phyloP scores from a whole-genome alignment of 2,113 vertebrate species.

The Sorex araneus region DNA sequence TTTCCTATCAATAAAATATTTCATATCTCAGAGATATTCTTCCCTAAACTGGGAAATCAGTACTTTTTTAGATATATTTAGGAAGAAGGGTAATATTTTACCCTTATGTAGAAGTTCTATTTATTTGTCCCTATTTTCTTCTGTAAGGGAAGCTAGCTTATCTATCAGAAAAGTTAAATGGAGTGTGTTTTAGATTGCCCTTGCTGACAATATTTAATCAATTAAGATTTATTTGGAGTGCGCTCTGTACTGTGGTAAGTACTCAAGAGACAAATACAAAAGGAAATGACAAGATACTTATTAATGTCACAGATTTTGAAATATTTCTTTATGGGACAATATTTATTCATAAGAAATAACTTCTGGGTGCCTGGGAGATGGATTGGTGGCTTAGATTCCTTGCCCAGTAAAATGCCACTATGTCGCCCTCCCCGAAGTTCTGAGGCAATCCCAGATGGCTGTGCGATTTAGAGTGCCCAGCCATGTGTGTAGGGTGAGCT shows the following conservation, averaged over 20 bases:
- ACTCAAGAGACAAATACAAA: constrained; percentile 20
- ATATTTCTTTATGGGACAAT: not conserved
- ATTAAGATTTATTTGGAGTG: constrained; percentile 63
- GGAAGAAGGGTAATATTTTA: not conserved
- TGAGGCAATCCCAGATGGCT: too few species aligned
- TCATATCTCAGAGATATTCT: not conserved
- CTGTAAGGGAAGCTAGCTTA: constrained; percentile 3
- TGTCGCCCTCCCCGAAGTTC: too few species aligned
- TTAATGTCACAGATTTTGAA: not conserved
- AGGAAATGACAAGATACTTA: not conserved
- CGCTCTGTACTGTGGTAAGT: constrained; percentile 17
- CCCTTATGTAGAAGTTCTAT: not conserved
- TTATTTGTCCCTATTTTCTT: constrained; percentile 23
- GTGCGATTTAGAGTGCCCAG: too few species aligned
- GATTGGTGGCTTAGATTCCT: too few species aligned
- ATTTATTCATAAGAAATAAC: constrained; percentile 44
- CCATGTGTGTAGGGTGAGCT: too few species aligned
- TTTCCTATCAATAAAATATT: constrained; percentile 13
- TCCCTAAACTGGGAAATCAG: not conserved
- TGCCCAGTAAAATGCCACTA: too few species aligned
- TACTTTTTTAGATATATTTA: not conserved
- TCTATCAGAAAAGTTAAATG: constrained; percentile 45
- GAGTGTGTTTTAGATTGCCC: constrained; percentile 27
- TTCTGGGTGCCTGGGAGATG: not conserved
- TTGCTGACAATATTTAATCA: constrained; percentile 62